phyloP scores from a whole-genome alignment of 2,888 invertebrate species.

The Isotomurus palustris region DNA sequence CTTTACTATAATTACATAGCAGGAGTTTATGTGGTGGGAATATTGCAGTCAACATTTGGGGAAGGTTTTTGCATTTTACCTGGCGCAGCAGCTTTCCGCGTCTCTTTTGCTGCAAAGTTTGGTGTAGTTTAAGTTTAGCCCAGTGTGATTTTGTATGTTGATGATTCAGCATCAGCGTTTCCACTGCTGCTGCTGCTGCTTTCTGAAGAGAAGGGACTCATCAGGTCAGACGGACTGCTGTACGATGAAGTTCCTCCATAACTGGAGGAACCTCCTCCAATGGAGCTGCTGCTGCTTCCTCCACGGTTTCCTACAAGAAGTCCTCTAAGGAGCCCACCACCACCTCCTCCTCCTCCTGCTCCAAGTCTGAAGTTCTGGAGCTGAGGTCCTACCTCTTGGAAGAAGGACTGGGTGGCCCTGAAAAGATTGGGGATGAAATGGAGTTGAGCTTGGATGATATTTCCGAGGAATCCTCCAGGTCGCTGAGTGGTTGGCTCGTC shows the following conservation, averaged over 20 bases:
- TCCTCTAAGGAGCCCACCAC: neutral
- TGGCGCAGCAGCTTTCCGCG: too few species aligned
- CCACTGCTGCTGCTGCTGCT: neutral
- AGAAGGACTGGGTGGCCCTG: slow-evolving; percentile 3
- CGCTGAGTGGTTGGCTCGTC: neutral
- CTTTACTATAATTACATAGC: too few species aligned
- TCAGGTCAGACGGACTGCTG: too few species aligned
- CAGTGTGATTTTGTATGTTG: too few species aligned
- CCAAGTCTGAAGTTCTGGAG: slow-evolving; percentile 13
- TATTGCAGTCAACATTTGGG: too few species aligned
- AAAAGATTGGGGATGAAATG: slow-evolving; percentile 33
- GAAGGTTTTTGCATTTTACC: too few species aligned
- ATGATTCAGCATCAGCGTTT: too few species aligned
- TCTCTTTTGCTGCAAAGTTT: too few species aligned
- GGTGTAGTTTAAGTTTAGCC: too few species aligned
- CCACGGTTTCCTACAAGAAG: slow-evolving; percentile 1
- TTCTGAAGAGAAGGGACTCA: neutral
- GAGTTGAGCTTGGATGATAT: slow-evolving; percentile 25
- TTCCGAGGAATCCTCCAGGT: neutral
- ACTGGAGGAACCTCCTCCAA: neutral
- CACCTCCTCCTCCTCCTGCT: slow-evolving; percentile 15
- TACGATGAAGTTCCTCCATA: neutral
- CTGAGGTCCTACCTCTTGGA: neutral
- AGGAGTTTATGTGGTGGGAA: too few species aligned
- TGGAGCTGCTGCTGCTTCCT: neutral